Conservation (phyloP, 2,113 vertebrate species). For the Poicephalus gulielmi region DNA sequence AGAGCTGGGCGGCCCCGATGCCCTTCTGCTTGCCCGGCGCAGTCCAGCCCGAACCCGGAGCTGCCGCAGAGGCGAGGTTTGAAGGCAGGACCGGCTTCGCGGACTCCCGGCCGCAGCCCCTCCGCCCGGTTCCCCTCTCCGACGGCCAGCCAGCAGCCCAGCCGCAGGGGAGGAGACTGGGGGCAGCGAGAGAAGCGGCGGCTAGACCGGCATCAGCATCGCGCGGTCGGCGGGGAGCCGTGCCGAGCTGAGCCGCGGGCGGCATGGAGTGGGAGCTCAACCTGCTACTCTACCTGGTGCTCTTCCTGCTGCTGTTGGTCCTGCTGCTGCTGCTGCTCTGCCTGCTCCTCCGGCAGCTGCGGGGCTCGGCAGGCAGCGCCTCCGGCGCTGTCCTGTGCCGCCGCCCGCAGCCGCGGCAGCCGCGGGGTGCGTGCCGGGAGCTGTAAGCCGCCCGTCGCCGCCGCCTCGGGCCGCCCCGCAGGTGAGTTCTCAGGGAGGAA, state of each 20-base stretch:
- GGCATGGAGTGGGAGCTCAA: slow-evolving; percentile 86
- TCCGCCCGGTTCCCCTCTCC: not conserved
- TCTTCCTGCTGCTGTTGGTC: slow-evolving; percentile 81
- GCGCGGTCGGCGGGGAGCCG: not conserved
- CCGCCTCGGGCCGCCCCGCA: not conserved
- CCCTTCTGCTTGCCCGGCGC: not conserved
- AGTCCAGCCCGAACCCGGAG: not conserved
- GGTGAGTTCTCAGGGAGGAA: not conserved
- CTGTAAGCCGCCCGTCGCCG: slow-evolving; percentile 51
- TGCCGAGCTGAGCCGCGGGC: not conserved
- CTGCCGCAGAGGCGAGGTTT: not conserved
- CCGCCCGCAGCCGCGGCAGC: slow-evolving; percentile 73
- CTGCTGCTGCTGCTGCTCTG: slow-evolving; percentile 86
- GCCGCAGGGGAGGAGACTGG: slow-evolving; percentile 25
- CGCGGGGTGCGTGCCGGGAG: slow-evolving; percentile 68
- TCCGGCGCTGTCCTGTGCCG: slow-evolving; percentile 64
- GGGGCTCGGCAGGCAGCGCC: slow-evolving; percentile 80
- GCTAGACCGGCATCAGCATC: not conserved
- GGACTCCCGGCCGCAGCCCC: not conserved
- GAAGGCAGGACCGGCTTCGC: not conserved
- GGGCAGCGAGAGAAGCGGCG: not conserved
- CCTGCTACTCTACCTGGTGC: slow-evolving; percentile 85
- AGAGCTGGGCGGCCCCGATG: not conserved
- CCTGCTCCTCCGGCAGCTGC: slow-evolving; percentile 87
- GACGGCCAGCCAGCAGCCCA: not conserved